Evolutionary conservation across 2,888 invertebrate species (phyloP).

Genomic region (Diabrotica balteata): DNA sequence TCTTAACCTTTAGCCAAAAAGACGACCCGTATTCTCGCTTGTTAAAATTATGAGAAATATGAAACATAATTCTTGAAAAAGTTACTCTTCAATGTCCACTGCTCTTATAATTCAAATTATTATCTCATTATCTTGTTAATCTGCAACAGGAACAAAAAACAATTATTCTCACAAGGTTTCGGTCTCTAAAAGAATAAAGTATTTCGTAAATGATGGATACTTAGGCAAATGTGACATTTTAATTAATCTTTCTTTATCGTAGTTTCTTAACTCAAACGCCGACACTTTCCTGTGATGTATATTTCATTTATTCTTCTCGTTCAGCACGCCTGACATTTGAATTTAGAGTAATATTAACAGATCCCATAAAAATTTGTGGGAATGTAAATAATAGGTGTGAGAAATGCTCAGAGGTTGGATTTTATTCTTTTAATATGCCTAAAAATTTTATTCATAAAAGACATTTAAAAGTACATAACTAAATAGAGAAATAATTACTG

Average conservation of each 20-base stretch:
- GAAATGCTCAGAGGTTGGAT: too few relatives aligned
- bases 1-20: too few relatives aligned
- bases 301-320: conserved; percentile 50
- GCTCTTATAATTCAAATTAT: background rate
- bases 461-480: too few relatives aligned
- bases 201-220: conserved; percentile 47
- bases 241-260: conserved; percentile 52
- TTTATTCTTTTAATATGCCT: too few relatives aligned
- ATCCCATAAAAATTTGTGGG: conserved; percentile 32
- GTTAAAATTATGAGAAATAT: too few relatives aligned
- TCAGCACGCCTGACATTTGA: conserved; percentile 43
- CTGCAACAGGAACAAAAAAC: background rate
- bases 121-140: background rate
- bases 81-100: too few relatives aligned
- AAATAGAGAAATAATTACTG: too few relatives aligned
- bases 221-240: conserved; percentile 47
- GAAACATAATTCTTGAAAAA: too few relatives aligned
- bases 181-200: conserved; percentile 29
- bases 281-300: conserved; percentile 48
- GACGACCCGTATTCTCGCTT: too few relatives aligned
- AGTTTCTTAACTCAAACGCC: conserved; percentile 46
- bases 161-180: background rate
- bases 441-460: too few relatives aligned
- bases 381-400: too few relatives aligned
- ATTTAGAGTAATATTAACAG: conserved; percentile 48